Base-by-base conservation (phyloP, 2,113 vertebrate species). In the Podilymbus podiceps region DNA sequence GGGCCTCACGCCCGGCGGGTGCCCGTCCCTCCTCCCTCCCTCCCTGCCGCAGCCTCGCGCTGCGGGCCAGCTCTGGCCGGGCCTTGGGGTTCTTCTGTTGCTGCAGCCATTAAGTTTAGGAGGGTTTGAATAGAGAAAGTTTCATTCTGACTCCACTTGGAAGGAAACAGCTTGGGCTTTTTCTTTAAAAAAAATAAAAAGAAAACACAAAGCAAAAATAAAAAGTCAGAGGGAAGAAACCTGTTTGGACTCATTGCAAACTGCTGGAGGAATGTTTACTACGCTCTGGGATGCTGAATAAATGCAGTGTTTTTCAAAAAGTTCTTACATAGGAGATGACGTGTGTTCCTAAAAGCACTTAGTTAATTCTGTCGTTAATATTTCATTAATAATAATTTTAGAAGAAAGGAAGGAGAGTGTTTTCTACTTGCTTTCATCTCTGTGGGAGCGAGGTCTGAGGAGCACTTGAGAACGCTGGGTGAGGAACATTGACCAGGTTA, bases 1-100 rank as follows among this genome's bases (percentile, higher is more conserved):
- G 23, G 67, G 31, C 47, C 47, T 23, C 0, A 0, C 21, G 14
- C 7, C 6, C 2, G 0, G 56, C 25, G 4, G 24, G 6, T 8
- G 60, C 33, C 17, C 13, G 35, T 74, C 38, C 71, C 38, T 33
- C 28, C 24, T 74, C 38, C 71, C 38, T 33, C 28, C 24, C 24
- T 74, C 30, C 66, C 38, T 33, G 24, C 24, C 27, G 72, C 53
- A 50, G 52, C 72, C 31, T 20, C 47, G 27, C 1, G 8, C 56
- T 58, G 63, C 12, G 50, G 77, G n/a, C 2, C 3, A 62, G 84
- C 56, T 87, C 25, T 40, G 8, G 5, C 15, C 71, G 50, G 58
- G 28, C 59, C 6, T 8, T 42, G 47, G 55, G 20, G 24, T 5
- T 3, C 46, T 59, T 15, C 28, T 4, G 4, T 33, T 33, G 30